Base-by-base conservation (phyloP, 2,797 vertebrate genomes). In the Astyanax mexicanus region DNA sequence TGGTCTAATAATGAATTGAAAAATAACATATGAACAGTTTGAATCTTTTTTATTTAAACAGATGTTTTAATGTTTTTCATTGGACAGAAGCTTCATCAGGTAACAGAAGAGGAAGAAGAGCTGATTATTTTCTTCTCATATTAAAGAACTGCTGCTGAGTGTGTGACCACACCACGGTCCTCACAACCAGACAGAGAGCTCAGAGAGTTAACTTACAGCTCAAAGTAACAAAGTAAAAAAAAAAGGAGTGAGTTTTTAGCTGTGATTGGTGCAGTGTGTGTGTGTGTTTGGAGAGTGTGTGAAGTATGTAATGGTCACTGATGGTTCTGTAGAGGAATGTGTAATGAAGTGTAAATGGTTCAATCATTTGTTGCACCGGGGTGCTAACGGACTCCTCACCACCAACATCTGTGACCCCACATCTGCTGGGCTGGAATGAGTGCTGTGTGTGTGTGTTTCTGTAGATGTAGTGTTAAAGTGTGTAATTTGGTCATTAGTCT, bases 51-150 rank as follows among this genome's bases (percentile, higher is more conserved):
- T 69, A 69, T 69, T 49, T 86, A 80, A 85, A 81, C 66, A 82
- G 83, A 44, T n/a, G n/a, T n/a, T n/a, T n/a, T n/a, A n/a, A 51
- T 88, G 35, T 60, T 19, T 29, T 8, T 58, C 17, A 88, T 87
- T 84, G 82, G n/a, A 86, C 66, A 71, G 67, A 74, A 69, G 62
- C 75, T 84, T 87, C 40, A 82, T 78, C 83, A 81, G 76, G 81
- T 85, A 87, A 89, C 85, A 86, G 85, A 81, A 86, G 55, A 42
- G 74, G 78, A n/a, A n/a, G n/a, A n/a, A n/a, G n/a, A n/a, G n/a
- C n/a, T n/a, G n/a, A n/a, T 32, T 32, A 19, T 6, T 3, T 3
- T 17, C 13, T 19, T 6, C n/a, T 38, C 3, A 27, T 15, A 12
- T 8, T 12, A 21, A 61, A 19, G 10, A 15, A 10, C 3, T 9